These are phyloP conservation scores for Galemys pyrenaicus DNA, from an alignment of 2,113 vertebrate genomes.

Conservation along the genomic window DNA sequence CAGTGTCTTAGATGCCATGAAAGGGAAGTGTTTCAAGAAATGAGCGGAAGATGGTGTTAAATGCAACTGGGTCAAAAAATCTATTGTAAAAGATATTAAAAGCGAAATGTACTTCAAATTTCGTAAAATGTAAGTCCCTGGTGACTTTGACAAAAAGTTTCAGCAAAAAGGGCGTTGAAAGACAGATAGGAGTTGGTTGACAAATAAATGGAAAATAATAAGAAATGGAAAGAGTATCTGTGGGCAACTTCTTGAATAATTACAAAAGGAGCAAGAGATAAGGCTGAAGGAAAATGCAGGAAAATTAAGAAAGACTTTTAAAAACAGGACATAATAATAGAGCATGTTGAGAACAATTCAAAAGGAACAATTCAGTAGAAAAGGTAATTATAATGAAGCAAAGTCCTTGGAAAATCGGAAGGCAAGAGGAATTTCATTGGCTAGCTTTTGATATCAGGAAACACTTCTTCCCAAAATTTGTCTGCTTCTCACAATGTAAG, in stretches of 20 bases:
- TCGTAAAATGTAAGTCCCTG: not conserved
- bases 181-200: not conserved
- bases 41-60: not conserved
- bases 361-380: not conserved
- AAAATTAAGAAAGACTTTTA: not conserved
- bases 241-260: not conserved
- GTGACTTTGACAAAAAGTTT: not conserved
- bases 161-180: not conserved
- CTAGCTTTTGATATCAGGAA: not conserved
- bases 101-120: not conserved
- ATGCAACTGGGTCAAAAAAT: not conserved
- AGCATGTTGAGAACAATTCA: not conserved
- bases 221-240: not conserved
- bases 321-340: not conserved
- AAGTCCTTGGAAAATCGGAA: not conserved
- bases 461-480: not conserved
- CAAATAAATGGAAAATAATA: not conserved
- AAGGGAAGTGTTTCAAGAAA: constrained; percentile 25
- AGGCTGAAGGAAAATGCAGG: not conserved
- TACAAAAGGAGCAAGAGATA: not conserved
- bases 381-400: not conserved
- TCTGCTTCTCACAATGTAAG: not conserved
- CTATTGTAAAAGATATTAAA: not conserved
- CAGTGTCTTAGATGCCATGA: not conserved
- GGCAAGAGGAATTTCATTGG: not conserved